Base-by-base conservation (phyloP, 1,140 invertebrate genomes). In the Lamellibrachia luymesi region DNA sequence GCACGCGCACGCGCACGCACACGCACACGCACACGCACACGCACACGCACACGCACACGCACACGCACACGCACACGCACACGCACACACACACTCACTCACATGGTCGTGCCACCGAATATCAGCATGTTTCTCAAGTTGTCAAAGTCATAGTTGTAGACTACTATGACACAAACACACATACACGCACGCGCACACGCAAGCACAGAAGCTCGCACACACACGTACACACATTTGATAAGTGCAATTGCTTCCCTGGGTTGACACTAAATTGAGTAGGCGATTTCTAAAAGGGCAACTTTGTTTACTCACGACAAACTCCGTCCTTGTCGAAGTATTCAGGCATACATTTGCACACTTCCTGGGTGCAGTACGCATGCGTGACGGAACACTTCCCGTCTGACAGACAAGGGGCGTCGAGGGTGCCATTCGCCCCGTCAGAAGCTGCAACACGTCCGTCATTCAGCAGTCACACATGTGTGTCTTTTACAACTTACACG, bases 341-440 rank as follows among this genome's bases (percentile, higher is more conserved):
- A 4, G 52, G 92, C 51, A 50, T 38, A 64, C 92, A 93, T 93
- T 93, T 93, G 92, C 92, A 93, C 7, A 93, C 89, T 89, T 90
- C 52, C 51, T 93, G 92, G 89, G 27, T 93, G 89, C 92, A 93
- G 56, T 89, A 93, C n/a, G 92, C 92, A 90, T 89, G 38, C 49
- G 56, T 56, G 17, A 89, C 89, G 7, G 89, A 6, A 49, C 92
- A 93, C 10, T n/a, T 90, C 38, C 92, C 89, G 52, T 93, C 92
- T 89, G 27, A 38, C 92, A 89, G 49, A 90, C 92, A 93, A 89
- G 27, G 27, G 2, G 92, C 92, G 89, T 93, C 89, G 2, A 93
- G 51, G 13, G 92, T 89, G 13, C 92, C 92, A 49, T 93, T 89
- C 17, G 8, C 64, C n/a, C 89, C 92, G 22, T 89, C 80, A 13